Conservation (phyloP, 2,888 invertebrate species). For the Lomographa bimaculata region DNA sequence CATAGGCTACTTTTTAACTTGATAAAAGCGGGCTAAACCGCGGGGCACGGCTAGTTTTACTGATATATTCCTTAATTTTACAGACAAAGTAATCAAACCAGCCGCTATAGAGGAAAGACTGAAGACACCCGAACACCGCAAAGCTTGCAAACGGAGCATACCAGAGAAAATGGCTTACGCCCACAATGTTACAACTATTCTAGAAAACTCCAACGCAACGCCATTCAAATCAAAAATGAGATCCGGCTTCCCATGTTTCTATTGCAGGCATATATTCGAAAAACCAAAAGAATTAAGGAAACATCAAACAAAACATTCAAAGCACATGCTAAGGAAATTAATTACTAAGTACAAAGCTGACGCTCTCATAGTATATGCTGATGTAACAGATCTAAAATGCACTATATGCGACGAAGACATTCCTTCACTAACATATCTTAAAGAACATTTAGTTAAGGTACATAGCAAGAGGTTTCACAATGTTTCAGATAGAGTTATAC, state of each 20-base stretch:
- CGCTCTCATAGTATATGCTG: constrained; percentile 63
- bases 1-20: no score
- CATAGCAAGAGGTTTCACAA: constrained; percentile 57
- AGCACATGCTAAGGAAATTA: constrained; percentile 36
- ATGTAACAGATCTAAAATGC: constrained; percentile 59
- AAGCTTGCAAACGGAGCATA: constrained; percentile 6
- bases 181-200: constrained; percentile 48
- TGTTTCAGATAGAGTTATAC: constrained; percentile 60
- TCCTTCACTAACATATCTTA: constrained; percentile 51
- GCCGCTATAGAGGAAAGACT: no score
- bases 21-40: no score
- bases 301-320: constrained; percentile 48
- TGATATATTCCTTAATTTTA: no score
- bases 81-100: no score
- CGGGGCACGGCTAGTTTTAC: no score
- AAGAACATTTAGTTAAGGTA: constrained; percentile 51
- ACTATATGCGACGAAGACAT: constrained; percentile 47
- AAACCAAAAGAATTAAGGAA: constrained; percentile 48
- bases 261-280: constrained; percentile 57
- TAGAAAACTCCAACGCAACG: constrained; percentile 58
- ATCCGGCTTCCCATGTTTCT: constrained; percentile 66
- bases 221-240: constrained; percentile 63
- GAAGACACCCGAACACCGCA: no score
- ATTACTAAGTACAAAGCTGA: constrained; percentile 56
- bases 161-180: constrained; percentile 60